A percentile compares a stretch with the other conserved stretches of the same genome.
Evolutionary conservation across 1,140 invertebrate species (phyloP).

Genomic region (Rhopalosiphum maidis): DNA sequence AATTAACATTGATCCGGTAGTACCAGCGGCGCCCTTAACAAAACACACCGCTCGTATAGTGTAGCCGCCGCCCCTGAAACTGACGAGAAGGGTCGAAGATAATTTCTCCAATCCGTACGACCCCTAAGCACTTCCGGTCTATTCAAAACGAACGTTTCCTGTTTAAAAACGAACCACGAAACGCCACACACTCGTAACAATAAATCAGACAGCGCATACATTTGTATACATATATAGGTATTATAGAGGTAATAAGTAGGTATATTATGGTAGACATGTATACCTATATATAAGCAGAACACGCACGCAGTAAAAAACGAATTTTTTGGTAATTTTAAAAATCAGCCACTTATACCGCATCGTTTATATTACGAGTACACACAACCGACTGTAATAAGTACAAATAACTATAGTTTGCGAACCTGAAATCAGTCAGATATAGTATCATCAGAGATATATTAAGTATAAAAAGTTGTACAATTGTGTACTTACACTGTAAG

Average conservation of each 20-base stretch:
- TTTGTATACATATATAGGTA: not conserved
- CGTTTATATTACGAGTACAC: not conserved
- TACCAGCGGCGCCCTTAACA: constrained; percentile 25
- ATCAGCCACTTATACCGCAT: not conserved
- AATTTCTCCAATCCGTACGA: constrained; percentile 35
- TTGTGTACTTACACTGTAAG: too few species aligned
- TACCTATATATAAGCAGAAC: not conserved
- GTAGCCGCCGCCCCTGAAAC: not conserved
- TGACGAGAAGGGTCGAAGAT: constrained; percentile 38
- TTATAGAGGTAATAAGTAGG: not conserved
- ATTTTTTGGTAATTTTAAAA: not conserved
- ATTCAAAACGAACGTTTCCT: constrained; percentile 46
- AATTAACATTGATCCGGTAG: constrained; percentile 58
- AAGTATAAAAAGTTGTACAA: not conserved
- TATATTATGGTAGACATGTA: not conserved
- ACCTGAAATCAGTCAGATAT: not conserved
- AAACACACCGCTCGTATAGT: not conserved
- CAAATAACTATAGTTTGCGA: not conserved
- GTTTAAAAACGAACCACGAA: constrained; percentile 45
- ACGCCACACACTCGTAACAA: constrained; percentile 39
- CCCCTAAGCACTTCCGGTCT: constrained; percentile 49
- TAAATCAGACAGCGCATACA: constrained; percentile 20
- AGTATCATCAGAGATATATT: not conserved
- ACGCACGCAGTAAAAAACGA: not conserved
- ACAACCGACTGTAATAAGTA: not conserved